A percentile compares a stretch with the other conserved stretches of the same genome.
phyloP scores from a whole-genome alignment of 2,888 invertebrate genomes.

The Masnerella sp. region DNA sequence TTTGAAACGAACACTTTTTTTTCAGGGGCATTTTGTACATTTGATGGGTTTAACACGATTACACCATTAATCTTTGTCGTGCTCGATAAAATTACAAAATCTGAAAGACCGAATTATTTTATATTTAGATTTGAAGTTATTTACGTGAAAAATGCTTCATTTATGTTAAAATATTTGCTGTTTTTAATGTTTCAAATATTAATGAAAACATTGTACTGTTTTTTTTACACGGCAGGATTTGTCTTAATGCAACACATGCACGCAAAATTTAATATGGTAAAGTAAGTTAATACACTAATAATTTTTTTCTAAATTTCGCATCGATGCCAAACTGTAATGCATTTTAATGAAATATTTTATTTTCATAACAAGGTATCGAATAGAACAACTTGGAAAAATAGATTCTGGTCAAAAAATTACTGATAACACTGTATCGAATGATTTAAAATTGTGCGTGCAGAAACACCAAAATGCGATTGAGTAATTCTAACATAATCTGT shows the following conservation, averaged over 20 bases:
- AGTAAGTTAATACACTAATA: constrained; percentile 5
- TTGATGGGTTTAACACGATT: constrained; percentile 12
- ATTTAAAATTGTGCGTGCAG: constrained; percentile 7
- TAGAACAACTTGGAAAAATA: constrained; percentile 6
- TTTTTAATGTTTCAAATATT: constrained; percentile 4
- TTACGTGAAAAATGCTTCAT: neutral
- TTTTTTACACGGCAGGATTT: constrained; percentile 1
- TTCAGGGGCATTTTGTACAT: constrained; percentile 5
- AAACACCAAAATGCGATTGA: constrained; percentile 13
- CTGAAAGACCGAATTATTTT: constrained; percentile 10
- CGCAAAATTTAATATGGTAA: constrained; percentile 12
- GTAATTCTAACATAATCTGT: neutral
- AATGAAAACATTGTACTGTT: constrained; percentile 7
- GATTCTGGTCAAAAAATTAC: neutral
- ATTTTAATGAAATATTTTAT: neutral
- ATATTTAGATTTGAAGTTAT: constrained; percentile 13
- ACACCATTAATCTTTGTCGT: neutral
- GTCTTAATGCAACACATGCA: constrained; percentile 6
- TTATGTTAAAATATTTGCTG: neutral
- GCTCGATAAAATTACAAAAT: neutral
- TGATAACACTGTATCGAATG: neutral
- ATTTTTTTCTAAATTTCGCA: neutral
- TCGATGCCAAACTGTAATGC: too few species aligned
- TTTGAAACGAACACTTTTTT: too few species aligned
- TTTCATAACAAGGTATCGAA: constrained; percentile 8